Base-by-base conservation (phyloP, 2,113 vertebrate genomes). In the Brienomyrus brachyistius region DNA sequence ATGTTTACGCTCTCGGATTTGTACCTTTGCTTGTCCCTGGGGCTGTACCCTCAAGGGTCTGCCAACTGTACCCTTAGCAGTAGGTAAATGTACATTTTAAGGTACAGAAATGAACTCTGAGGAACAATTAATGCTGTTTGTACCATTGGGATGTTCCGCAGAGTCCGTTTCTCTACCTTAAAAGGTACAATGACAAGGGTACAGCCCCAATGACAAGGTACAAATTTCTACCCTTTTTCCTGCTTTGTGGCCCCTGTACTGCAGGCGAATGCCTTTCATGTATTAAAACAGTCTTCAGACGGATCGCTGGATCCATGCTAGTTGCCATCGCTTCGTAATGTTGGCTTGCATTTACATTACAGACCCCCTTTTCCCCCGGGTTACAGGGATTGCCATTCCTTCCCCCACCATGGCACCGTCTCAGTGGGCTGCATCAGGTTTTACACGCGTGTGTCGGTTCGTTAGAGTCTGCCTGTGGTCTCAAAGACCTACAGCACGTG, bases 391-490 rank as follows among this genome's bases (percentile, higher is more conserved):
- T 10, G 17, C 40, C 86, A 85, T 74, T 47, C 70, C 70, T 35
- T 15, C 10, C 10, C 31, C 27, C 27, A 13, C n/a, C n/a, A 80
- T 19, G 15, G 5, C 74, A 80, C 35, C 35, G 7, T 45, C 88
- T 23, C 40, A 66, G 48, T 54, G 52, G 87, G 89, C 88, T 90
- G 91, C 87, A 87, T 89, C 92, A 93, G 94, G 94, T 95, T 95
- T 95, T 94, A 94, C 92, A 92, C 91, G 89, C 93, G 82, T 88
- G 84, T 93, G 91, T 90, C 40, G 91, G 88, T 94, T 91, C 93
- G 91, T 70, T 23, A 11, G 84, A 13, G 52, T 27, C 56, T 59
- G 54, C 35, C n/a, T 45, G 15, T 50, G 59, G 83, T 27, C 62
- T 50, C n/a, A 62, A n/a, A 23, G 5, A 19, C 66, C 27, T 19